These are phyloP conservation scores for Scophthalmus maximus DNA, from an alignment of 2,113 vertebrate genomes.

Conservation along the genomic window DNA sequence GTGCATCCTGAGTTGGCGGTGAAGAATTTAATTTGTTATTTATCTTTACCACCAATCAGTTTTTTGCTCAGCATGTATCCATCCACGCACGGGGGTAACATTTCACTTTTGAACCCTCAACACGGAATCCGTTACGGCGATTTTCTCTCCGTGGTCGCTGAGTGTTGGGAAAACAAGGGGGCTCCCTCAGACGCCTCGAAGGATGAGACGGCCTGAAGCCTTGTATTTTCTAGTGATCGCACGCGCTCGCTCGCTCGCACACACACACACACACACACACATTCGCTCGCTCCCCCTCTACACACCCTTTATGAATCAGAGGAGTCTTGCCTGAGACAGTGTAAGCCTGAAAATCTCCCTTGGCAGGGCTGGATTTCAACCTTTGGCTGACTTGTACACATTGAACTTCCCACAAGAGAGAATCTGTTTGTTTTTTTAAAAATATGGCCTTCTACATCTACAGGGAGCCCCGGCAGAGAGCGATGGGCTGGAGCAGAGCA, in stretches of 20 bases:
- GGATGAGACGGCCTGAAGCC: constrained; percentile 35
- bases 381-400: constrained; percentile 75
- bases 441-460: constrained; percentile 41
- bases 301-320: constrained; percentile 68
- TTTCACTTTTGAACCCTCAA: constrained; percentile 10
- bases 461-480: constrained; percentile 18
- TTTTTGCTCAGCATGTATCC: neutral
- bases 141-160: neutral
- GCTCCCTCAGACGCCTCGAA: constrained; percentile 1
- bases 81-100: neutral
- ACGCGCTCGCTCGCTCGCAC: constrained; percentile 8
- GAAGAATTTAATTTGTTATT: neutral
- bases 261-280: constrained; percentile 18
- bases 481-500: neutral
- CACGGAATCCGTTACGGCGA: neutral
- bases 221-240: constrained; percentile 36
- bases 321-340: constrained; percentile 62
- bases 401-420: constrained; percentile 69
- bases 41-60: neutral
- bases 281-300: constrained; percentile 1
- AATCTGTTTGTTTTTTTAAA: constrained; percentile 47
- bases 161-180: constrained; percentile 23
- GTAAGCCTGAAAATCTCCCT: constrained; percentile 75
- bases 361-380: constrained; percentile 70
- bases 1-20: neutral